Percentiles rank a stretch among this genome's conserved stretches.
Evolutionary conservation across 1,140 invertebrate species (phyloP).

Genomic region (Drosophila nannoptera): DNA sequence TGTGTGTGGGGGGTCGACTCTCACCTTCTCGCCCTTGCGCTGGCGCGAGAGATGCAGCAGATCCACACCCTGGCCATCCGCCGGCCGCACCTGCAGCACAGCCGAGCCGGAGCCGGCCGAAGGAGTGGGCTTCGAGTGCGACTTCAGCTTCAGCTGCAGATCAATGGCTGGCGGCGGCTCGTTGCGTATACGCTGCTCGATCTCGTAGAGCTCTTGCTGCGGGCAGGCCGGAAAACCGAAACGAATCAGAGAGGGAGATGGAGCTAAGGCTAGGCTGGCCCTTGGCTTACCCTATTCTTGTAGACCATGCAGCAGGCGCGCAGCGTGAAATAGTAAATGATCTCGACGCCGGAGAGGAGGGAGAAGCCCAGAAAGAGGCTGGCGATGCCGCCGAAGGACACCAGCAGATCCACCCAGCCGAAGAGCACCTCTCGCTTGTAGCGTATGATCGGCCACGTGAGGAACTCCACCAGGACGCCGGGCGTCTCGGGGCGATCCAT

Average conservation of each 20-base stretch:
- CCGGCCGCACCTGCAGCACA: conserved; percentile 52
- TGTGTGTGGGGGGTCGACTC: no score
- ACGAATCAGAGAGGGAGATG: no score
- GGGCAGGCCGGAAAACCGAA: no score
- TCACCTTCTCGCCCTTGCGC: conserved; percentile 56
- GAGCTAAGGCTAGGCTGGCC: neutral
- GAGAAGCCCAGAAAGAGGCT: conserved; percentile 88
- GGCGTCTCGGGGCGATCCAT: conserved; percentile 52
- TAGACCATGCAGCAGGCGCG: conserved; percentile 84
- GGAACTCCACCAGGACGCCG: conserved; percentile 80
- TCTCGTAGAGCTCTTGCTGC: conserved; percentile 73
- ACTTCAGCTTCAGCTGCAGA: conserved; percentile 53
- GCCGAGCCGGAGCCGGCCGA: conserved; percentile 3
- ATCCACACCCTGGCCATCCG: neutral
- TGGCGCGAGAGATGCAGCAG: conserved; percentile 29
- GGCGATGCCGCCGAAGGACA: conserved; percentile 83
- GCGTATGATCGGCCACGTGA: conserved; percentile 86
- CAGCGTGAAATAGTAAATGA: conserved; percentile 86
- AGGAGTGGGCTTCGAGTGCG: conserved; percentile 31
- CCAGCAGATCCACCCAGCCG: conserved; percentile 88
- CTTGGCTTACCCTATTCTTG: conserved; percentile 70
- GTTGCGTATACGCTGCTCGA: conserved; percentile 64
- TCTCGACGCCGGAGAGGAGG: conserved; percentile 85
- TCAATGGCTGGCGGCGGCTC: conserved; percentile 69
- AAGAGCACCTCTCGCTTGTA: conserved; percentile 88